phyloP scores from a whole-genome alignment of 2,113 vertebrate genomes.

The Ciconia boyciana region DNA sequence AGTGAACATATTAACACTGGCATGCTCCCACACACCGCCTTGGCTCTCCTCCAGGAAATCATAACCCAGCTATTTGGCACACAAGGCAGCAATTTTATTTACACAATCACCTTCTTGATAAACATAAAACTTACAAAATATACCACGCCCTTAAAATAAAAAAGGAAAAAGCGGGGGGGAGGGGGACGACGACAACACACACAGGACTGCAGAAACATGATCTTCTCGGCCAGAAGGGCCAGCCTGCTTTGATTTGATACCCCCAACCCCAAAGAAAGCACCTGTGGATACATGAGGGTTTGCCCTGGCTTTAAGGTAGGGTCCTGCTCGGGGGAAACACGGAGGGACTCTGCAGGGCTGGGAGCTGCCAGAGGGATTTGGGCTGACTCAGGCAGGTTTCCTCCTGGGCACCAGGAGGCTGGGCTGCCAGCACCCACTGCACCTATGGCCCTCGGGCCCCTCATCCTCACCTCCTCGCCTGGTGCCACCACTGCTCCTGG shows the following conservation, averaged over 20 bases:
- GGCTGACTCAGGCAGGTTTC: neutral
- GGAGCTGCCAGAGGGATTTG: neutral
- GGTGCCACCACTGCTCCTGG: neutral
- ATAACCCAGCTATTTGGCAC: constrained; percentile 52
- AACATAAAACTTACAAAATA: constrained; percentile 56
- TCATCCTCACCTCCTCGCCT: neutral
- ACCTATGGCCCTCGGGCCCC: too few relatives aligned
- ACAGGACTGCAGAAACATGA: neutral
- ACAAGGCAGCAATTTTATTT: constrained; percentile 53
- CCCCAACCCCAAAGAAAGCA: neutral
- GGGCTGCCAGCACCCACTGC: neutral
- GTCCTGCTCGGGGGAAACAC: neutral
- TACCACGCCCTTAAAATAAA: constrained; percentile 24
- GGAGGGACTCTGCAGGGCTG: rapidly evolving
- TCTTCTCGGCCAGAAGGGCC: neutral
- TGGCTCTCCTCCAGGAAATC: constrained; percentile 58
- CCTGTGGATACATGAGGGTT: neutral
- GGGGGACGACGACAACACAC: neutral
- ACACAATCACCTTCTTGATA: constrained; percentile 66
- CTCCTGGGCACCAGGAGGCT: neutral
- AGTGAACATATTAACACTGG: constrained; percentile 63
- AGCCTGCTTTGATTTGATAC: neutral
- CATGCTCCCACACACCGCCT: constrained; percentile 57
- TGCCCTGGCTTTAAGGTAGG: neutral
- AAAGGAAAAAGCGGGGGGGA: neutral